phyloP scores from a whole-genome alignment of 2,113 vertebrate species.

The Ancistrus triradiatus region DNA sequence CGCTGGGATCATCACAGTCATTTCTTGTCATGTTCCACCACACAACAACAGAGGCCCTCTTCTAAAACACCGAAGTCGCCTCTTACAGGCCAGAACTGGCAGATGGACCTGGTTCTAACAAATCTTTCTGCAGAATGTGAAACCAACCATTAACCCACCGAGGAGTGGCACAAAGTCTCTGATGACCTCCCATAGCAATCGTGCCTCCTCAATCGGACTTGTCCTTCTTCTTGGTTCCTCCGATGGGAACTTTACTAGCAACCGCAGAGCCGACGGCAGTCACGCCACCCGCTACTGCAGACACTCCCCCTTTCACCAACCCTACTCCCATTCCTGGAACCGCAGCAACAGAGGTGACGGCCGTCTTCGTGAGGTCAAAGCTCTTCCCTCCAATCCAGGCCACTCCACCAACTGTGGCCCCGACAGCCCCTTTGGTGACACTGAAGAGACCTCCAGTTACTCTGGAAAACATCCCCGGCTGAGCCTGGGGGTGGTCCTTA shows the following conservation, averaged over 20 bases:
- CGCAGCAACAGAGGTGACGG: slow-evolving; percentile 82
- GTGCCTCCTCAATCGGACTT: slow-evolving; percentile 81
- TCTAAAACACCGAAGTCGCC: slow-evolving; percentile 8
- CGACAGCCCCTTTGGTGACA: slow-evolving; percentile 89
- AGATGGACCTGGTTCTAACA: slow-evolving; percentile 19
- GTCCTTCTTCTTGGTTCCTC: slow-evolving; percentile 90
- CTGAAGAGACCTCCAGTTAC: slow-evolving; percentile 89
- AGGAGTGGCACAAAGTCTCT: slow-evolving; percentile 24
- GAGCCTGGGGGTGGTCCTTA: slow-evolving; percentile 85
- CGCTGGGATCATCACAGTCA: slow-evolving; percentile 28
- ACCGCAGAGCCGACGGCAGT: slow-evolving; percentile 88
- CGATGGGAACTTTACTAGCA: slow-evolving; percentile 85
- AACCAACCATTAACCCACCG: slow-evolving; percentile 20
- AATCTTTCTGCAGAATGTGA: slow-evolving; percentile 21
- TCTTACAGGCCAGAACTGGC: slow-evolving; percentile 12
- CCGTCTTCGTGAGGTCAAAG: slow-evolving; percentile 88
- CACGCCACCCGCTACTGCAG: slow-evolving; percentile 87
- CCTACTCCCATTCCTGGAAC: slow-evolving; percentile 88
- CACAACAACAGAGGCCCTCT: slow-evolving; percentile 18
- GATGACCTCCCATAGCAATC: neutral
- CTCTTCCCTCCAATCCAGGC: slow-evolving; percentile 95
- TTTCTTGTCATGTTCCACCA: slow-evolving; percentile 30
- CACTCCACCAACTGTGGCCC: slow-evolving; percentile 87
- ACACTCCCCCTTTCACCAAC: slow-evolving; percentile 86
- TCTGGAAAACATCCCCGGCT: slow-evolving; percentile 86